Evolutionary conservation across 2,113 vertebrate species (phyloP), one percentile per base, ranked within the genome.

Genomic region (Eptesicus fuscus): DNA sequence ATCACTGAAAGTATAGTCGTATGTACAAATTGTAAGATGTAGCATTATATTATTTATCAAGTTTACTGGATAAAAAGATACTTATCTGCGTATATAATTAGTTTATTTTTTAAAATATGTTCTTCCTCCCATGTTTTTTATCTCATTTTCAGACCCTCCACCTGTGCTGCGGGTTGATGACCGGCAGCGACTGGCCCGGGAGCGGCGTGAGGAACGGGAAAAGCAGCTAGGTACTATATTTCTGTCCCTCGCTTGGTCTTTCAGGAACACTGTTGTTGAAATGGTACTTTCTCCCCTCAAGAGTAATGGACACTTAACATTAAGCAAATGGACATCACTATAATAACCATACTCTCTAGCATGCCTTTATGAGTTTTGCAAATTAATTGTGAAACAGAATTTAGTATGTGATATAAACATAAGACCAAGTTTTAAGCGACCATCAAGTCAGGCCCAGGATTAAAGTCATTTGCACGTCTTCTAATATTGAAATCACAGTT

Each of bases 121-220:
- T 32, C 30, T 91, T 85, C 9, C 8, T 14, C 20, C 85, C 11
- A 6, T 32, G 1, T 63, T 61, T 87, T 77, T 47, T 30, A 0
- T 93, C 25, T 95, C 74, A 2, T 91, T 91, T 98, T 16, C 97
- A 99, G 99, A 99, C 92, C 98, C 98, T 44, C 97, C 97, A 25
- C 97, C 98, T 86, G 95, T 99, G 95, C 98, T 99, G 42, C 99
- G 98, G 91, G 99, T 99, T 56, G 99, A 99, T 88, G 99, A 99
- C 97, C 98, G 99, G 74, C 99, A 99, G 97, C 98, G 99, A 28
- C 98, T 99, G 93, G 99, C 99, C 84, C 98, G 99, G 63, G 99
- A 99, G 96, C 98, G 99, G 22, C 99, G 99, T 49, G 99, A 99
- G 92, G 99, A 99, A 96, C 97, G 97, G 56, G 99, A 99, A 56